Conservation (phyloP, 64 coral and sea anemone genomes). For the Montipora cactus region DNA sequence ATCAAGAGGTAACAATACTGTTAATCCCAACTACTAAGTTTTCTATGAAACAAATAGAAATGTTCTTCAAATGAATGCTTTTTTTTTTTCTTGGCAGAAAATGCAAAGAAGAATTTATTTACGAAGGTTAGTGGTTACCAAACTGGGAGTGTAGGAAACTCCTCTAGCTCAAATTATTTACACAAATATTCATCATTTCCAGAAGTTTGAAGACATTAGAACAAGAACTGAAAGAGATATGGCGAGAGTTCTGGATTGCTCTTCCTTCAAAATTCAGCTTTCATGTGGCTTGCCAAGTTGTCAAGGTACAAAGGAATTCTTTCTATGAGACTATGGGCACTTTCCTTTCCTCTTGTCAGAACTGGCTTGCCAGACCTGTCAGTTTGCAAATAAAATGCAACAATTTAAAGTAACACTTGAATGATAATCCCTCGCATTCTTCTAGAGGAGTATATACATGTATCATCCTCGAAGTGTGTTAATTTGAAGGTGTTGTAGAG, state of each 20-base stretch:
- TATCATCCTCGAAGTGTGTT: too few relatives aligned
- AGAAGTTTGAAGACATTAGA: conserved; percentile 68
- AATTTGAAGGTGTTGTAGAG: too few relatives aligned
- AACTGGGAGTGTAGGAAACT: too few relatives aligned
- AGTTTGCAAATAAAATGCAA: too few relatives aligned
- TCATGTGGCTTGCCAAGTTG: conserved; percentile 3
- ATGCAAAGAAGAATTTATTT: conserved; percentile 23
- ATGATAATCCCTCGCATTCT: too few relatives aligned
- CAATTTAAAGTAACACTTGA: too few relatives aligned
- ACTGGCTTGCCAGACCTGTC: too few relatives aligned
- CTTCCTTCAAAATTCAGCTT: conserved; percentile 64
- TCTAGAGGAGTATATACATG: too few relatives aligned
- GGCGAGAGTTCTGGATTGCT: conserved; percentile 80
- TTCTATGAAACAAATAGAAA: not conserved
- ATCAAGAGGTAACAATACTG: conserved; percentile 55
- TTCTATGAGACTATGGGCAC: not conserved
- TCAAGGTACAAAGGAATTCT: not conserved
- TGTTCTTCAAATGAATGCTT: not conserved
- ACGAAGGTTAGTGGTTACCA: conserved; percentile 8
- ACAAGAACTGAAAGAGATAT: conserved; percentile 75
- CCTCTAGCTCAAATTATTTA: not conserved
- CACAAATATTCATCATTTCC: not conserved
- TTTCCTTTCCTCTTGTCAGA: too few relatives aligned
- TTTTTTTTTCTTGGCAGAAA: conserved; percentile 4
- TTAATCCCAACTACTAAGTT: too few relatives aligned